Conservation (phyloP, 2,113 vertebrate genomes). For the Heterocephalus glaber region DNA sequence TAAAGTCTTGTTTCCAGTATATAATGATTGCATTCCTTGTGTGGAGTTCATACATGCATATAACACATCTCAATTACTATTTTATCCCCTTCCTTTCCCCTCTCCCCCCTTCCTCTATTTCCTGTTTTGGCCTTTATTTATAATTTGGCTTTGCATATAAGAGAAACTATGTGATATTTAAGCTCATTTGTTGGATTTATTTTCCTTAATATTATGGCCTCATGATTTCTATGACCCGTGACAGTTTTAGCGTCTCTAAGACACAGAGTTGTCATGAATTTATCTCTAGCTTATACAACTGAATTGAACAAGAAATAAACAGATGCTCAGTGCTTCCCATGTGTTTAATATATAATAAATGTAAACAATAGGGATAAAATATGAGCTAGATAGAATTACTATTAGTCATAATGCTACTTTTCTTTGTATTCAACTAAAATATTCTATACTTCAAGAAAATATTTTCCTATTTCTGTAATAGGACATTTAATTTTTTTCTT, state of each 20-base stretch:
- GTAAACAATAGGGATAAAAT: neutral
- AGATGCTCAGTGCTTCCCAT: neutral
- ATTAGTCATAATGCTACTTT: neutral
- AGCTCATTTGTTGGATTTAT: neutral
- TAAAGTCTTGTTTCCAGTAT: neutral
- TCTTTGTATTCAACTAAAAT: no score
- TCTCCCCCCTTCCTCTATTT: neutral
- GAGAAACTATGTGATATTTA: neutral
- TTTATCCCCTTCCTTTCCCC: neutral
- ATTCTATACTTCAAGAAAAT: neutral
- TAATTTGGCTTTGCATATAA: neutral
- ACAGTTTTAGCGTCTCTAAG: neutral
- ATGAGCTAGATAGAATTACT: neutral
- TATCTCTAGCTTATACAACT: neutral
- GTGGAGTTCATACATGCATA: neutral
- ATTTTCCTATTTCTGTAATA: neutral
- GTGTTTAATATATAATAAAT: neutral
- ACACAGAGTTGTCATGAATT: neutral
- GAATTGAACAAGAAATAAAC: neutral
- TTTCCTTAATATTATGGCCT: neutral
- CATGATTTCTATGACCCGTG: neutral
- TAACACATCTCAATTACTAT: neutral
- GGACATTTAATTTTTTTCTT: neutral
- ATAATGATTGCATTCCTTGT: neutral
- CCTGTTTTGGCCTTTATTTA: neutral